These are phyloP conservation scores for Monopterus albus DNA, from an alignment of 2,113 vertebrate genomes.

Conservation along the genomic window DNA sequence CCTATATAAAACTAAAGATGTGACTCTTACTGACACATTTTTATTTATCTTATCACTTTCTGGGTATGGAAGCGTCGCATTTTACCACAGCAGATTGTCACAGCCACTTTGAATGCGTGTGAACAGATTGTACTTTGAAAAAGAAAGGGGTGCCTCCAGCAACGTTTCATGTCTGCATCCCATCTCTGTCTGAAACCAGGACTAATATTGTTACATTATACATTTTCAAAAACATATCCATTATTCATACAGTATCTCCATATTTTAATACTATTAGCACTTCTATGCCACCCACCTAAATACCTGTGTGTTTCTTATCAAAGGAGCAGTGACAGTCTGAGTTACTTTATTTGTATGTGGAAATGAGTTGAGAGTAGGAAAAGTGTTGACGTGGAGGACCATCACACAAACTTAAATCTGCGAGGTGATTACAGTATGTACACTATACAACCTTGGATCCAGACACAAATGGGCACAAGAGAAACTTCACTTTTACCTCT, in stretches of 20 bases:
- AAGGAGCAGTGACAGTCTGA: conserved; percentile 40
- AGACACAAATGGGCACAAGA: conserved; percentile 3
- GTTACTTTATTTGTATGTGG: conserved; percentile 36
- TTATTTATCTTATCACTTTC: conserved; percentile 72
- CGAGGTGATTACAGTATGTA: not conserved
- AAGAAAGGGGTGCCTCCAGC: conserved; percentile 70
- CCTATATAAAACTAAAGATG: conserved; percentile 46
- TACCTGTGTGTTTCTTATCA: conserved; percentile 82
- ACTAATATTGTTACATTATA: conserved; percentile 88
- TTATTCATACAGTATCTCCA: conserved; percentile 90
- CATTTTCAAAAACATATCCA: conserved; percentile 90
- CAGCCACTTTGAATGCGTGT: conserved; percentile 67
- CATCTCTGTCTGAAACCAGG: conserved; percentile 85
- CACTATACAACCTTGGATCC: not conserved
- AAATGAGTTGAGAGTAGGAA: conserved; percentile 29
- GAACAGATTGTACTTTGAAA: conserved; percentile 80
- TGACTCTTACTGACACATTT: conserved; percentile 67
- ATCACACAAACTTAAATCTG: conserved; percentile 19
- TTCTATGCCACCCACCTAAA: conserved; percentile 82
- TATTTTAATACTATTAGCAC: conserved; percentile 85
- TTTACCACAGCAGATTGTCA: conserved; percentile 75
- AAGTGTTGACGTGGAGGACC: conserved; percentile 8
- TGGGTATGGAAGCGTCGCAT: conserved; percentile 48
- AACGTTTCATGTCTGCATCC: conserved; percentile 81
- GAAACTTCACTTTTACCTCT: conserved; percentile 24